Evolutionary conservation across 2,113 vertebrate genomes (phyloP).

Genomic region (Eurypyga helias): DNA sequence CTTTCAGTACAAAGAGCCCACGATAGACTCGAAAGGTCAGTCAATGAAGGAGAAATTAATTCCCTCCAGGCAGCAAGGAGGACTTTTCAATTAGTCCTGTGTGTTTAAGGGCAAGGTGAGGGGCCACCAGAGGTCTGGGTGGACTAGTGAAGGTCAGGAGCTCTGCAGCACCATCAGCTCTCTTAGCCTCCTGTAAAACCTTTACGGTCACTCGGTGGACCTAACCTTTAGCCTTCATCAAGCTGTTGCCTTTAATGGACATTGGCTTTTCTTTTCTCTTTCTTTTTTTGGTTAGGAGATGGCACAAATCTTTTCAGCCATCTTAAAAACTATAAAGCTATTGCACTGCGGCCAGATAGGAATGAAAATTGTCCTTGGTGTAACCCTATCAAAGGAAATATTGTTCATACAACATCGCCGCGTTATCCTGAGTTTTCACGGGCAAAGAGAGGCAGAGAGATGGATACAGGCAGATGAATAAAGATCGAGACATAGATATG

Average conservation of each 20-base stretch:
- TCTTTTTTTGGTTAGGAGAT: neutral
- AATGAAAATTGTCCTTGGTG: neutral
- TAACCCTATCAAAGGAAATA: neutral
- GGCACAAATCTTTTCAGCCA: neutral
- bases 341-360: neutral
- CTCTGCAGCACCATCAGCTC: slow-evolving; percentile 71
- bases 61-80: neutral
- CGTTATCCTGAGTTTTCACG: neutral
- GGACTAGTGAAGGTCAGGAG: slow-evolving; percentile 39
- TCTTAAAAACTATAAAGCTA: neutral
- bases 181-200: slow-evolving; percentile 70
- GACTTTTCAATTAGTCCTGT: neutral
- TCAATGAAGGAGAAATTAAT: neutral
- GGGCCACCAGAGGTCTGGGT: neutral
- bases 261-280: neutral
- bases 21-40: neutral
- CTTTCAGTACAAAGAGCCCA: neutral
- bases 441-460: neutral
- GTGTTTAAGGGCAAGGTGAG: neutral
- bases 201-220: slow-evolving; percentile 30
- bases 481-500: neutral
- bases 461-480: neutral
- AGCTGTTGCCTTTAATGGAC: slow-evolving; percentile 66
- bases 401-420: neutral
- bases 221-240: slow-evolving; percentile 80